Evolutionary conservation across 92 coral and sea anemone genomes (phyloP), one percentile per base, ranked within the genome.

Genomic region (Meandrina meandrites): DNA sequence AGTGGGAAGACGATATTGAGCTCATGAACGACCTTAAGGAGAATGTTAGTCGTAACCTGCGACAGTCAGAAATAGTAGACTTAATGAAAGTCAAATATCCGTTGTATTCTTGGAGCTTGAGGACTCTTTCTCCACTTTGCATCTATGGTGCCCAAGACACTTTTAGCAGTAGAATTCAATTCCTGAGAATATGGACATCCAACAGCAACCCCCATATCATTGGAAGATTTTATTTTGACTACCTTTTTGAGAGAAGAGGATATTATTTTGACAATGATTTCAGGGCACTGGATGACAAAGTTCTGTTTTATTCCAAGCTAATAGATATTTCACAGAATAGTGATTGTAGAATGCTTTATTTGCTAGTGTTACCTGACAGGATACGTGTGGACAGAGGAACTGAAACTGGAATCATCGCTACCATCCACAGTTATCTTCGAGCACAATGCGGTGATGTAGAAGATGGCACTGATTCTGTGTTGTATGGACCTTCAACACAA

Each of bases 191-290:
- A 21, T 93, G 92, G 94, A 93, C 92, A 56, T 64, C 96, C 28
- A 93, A 91, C 88, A 91, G 86, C n/a, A 66, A 83, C 80, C 94
- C 96, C 48, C 75, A 72, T 78, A 85, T 93, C 22, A 81, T 89
- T 75, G 94, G 94, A 67, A 88, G 89, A 88, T 91, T 91, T 81
- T 91, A 91, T 86, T 72, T 91, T 64, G 94, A 91, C 81, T 93
- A 85, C 90, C 84, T 90, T 68, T 92, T 75, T 82, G 78, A 89
- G 69, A 81, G 67, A 40, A 88, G 86, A 91, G n/a, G 16, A 19
- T 31, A 57, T 51, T 54, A 79, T 17, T 21, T 48, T 79, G 70
- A 32, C 62, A 32, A 11, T 56, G 81, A 50, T 79, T 56, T 79
- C 62, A 78, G 60, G 58, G 30, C 48, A 57, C 48, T 54, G 21